phyloP scores from a whole-genome alignment of 2,888 invertebrate species.

The Acanthosoma haemorrhoidale region DNA sequence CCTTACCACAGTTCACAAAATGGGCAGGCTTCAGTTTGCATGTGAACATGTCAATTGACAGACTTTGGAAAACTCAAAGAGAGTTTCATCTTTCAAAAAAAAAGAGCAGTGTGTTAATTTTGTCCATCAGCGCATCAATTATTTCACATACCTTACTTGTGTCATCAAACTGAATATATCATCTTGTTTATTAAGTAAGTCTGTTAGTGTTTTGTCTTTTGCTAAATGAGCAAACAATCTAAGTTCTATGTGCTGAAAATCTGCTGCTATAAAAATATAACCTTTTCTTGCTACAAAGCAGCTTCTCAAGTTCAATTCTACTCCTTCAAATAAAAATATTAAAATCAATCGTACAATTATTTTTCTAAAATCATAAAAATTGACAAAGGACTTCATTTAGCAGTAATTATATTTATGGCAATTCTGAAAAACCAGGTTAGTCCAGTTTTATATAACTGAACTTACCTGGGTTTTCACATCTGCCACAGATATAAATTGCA shows the following conservation, averaged over 20 bases:
- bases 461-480: no score
- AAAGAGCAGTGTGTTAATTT: neutral
- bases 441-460: no score
- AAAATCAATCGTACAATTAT: neutral
- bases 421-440: no score
- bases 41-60: neutral
- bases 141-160: slow-evolving; percentile 47
- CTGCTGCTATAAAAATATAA: slow-evolving; percentile 48
- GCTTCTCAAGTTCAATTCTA: slow-evolving; percentile 32
- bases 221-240: slow-evolving; percentile 51
- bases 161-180: slow-evolving; percentile 50
- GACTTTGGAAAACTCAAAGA: neutral
- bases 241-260: slow-evolving; percentile 53
- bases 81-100: neutral
- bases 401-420: no score
- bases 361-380: no score
- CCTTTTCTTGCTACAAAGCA: slow-evolving; percentile 47
- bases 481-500: no score
- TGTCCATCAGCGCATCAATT: neutral
- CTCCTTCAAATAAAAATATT: neutral
- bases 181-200: slow-evolving; percentile 43
- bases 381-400: no score
- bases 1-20: no score
- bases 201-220: slow-evolving; percentile 45
- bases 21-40: no score